Evolutionary conservation across 2,888 invertebrate species (phyloP).

Genomic region (Pseudeuparius sepicola): DNA sequence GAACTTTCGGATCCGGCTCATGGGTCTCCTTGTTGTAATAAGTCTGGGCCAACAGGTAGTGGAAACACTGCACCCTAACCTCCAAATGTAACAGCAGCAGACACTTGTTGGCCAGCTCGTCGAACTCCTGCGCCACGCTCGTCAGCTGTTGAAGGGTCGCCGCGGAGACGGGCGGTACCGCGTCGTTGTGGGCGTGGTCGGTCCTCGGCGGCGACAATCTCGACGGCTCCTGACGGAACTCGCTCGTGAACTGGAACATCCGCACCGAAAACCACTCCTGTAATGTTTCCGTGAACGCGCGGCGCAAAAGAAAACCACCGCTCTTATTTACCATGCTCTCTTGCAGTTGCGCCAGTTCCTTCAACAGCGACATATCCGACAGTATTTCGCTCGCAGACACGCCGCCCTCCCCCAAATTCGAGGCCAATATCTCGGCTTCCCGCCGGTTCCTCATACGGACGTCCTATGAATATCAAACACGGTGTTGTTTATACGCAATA

Average conservation of each 20-base stretch:
- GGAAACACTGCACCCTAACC: conserved; percentile 91
- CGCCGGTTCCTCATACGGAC: conserved; percentile 68
- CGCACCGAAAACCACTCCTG: conserved; percentile 73
- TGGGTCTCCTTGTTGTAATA: conserved; percentile 58
- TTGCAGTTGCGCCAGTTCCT: conserved; percentile 79
- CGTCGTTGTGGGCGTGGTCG: conserved; percentile 30
- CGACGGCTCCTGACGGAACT: conserved; percentile 44
- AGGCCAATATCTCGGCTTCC: conserved; percentile 88
- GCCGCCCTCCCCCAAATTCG: conserved; percentile 76
- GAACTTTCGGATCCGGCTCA: conserved; percentile 65
- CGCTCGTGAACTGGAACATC: conserved; percentile 50
- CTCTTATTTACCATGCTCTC: conserved; percentile 69
- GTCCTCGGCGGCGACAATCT: conserved; percentile 36
- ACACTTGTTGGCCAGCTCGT: conserved; percentile 84
- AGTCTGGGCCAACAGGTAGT: conserved; percentile 56
- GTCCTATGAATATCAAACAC: no score
- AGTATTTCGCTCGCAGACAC: conserved; percentile 79
- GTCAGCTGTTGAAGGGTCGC: conserved; percentile 54
- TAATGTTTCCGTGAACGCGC: conserved; percentile 15
- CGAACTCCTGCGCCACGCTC: conserved; percentile 68
- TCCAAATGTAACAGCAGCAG: conserved; percentile 87
- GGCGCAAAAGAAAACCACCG: not conserved
- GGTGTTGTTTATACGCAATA: no score
- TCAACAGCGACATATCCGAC: conserved; percentile 70
- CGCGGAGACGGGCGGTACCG: conserved; percentile 42